Conservation (phyloP, 2,888 invertebrate genomes). For the Eremobia ochroleuca region DNA sequence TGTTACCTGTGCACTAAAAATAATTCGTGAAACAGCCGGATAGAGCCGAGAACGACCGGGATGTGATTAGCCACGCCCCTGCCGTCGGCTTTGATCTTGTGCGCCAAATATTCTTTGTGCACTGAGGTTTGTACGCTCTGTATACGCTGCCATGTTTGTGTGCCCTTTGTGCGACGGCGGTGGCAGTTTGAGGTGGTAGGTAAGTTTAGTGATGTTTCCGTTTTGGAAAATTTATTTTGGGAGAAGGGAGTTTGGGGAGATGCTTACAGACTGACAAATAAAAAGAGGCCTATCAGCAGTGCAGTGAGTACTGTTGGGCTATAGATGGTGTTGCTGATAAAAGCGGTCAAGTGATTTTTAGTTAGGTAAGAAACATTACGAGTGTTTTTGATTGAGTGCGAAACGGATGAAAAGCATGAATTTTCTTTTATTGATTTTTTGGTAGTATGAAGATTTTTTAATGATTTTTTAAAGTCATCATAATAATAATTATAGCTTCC, state of each 20-base stretch:
- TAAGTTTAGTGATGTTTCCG: conserved; percentile 1
- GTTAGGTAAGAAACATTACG: neutral
- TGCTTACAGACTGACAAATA: neutral
- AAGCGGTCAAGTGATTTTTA: no score
- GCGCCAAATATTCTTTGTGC: conserved; percentile 74
- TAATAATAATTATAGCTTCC: no score
- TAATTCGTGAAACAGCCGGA: conserved; percentile 78
- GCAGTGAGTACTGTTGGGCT: neutral
- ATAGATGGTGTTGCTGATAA: neutral
- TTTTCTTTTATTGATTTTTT: no score
- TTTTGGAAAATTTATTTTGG: neutral
- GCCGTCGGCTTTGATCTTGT: conserved; percentile 81
- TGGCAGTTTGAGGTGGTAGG: neutral
- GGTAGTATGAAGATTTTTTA: no score
- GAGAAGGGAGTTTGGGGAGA: neutral
- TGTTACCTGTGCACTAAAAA: conserved; percentile 90
- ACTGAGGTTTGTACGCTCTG: conserved; percentile 60
- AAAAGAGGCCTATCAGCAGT: neutral
- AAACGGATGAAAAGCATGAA: no score
- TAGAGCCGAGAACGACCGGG: conserved; percentile 73
- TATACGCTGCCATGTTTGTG: conserved; percentile 41
- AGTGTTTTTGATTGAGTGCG: neutral
- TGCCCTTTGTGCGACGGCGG: conserved; percentile 30
- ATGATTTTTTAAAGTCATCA: no score
- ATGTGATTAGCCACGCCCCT: conserved; percentile 81